These are phyloP conservation scores for Monomorium pharaonis DNA, from an alignment of 1,140 invertebrate species.

Conservation along the genomic window DNA sequence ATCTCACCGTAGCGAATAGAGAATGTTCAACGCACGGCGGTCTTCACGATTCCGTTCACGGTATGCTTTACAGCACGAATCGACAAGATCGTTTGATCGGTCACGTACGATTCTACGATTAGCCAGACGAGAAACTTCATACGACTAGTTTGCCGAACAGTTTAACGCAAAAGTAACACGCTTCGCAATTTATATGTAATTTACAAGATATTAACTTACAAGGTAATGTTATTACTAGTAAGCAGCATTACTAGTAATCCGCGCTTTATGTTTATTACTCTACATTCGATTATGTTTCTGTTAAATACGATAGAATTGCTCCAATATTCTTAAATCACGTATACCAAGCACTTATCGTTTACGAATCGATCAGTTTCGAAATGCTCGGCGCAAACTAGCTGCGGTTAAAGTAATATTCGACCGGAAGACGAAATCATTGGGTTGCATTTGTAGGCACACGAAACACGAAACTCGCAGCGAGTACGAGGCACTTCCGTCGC, in stretches of 20 bases:
- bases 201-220: not conserved
- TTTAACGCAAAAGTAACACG: not conserved
- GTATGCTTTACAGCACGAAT: conserved; percentile 59
- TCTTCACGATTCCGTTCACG: conserved; percentile 65
- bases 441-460: conserved; percentile 2
- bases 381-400: not conserved
- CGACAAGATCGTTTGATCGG: conserved; percentile 51
- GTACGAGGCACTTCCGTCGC: conserved; percentile 32
- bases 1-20: conserved; percentile 19
- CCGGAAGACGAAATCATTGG: conserved; percentile 29
- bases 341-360: not conserved
- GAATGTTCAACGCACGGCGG: conserved; percentile 44
- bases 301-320: not conserved
- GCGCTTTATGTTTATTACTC: not conserved
- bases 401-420: not conserved
- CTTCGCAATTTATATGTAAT: not conserved
- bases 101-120: conserved; percentile 70
- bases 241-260: not conserved
- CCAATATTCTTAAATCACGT: not conserved
- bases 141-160: not conserved
- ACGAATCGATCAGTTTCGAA: not conserved
- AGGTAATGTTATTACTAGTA: not conserved
- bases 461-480: conserved; percentile 2
- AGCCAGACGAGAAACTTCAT: conserved; percentile 34
- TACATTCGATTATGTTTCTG: not conserved